These are phyloP conservation scores for Phataginus tricuspis DNA, from an alignment of 2,797 vertebrate genomes.

Conservation along the genomic window DNA sequence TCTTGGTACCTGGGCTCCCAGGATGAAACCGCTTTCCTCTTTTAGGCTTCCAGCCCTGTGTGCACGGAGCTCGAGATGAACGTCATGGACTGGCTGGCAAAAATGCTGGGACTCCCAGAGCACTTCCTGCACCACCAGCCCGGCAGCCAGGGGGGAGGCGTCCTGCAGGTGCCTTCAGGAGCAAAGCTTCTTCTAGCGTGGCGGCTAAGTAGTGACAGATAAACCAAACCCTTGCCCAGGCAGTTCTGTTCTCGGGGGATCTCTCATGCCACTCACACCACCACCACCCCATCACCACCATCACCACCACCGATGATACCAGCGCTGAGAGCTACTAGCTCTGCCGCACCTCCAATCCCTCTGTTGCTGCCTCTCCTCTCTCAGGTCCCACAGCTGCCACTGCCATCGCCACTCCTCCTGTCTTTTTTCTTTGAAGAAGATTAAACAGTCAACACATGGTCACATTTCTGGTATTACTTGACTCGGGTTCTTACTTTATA, in stretches of 20 bases:
- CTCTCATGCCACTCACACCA: background rate
- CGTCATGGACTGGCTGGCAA: constrained; percentile 97
- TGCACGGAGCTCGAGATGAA: constrained; percentile 98
- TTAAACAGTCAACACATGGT: background rate
- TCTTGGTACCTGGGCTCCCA: background rate
- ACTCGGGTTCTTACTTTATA: background rate
- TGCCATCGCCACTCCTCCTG: background rate
- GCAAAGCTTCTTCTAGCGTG: background rate
- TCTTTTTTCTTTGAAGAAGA: background rate
- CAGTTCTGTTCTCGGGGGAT: background rate
- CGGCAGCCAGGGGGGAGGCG: constrained; percentile 92
- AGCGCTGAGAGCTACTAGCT: background rate
- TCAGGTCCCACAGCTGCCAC: no score
- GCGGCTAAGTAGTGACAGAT: background rate
- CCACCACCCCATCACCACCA: background rate
- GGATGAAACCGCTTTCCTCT: background rate
- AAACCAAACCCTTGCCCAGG: background rate
- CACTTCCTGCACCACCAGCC: constrained; percentile 94
- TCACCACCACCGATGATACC: fast-evolving
- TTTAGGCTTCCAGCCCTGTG: constrained; percentile 95
- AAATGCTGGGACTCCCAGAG: constrained; percentile 95
- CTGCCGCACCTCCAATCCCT: fast-evolving
- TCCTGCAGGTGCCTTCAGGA: constrained; percentile 90
- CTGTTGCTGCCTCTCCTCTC: background rate
- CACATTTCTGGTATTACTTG: background rate